phyloP scores from a whole-genome alignment of 2,113 vertebrate species.

The Nanorana parkeri region DNA sequence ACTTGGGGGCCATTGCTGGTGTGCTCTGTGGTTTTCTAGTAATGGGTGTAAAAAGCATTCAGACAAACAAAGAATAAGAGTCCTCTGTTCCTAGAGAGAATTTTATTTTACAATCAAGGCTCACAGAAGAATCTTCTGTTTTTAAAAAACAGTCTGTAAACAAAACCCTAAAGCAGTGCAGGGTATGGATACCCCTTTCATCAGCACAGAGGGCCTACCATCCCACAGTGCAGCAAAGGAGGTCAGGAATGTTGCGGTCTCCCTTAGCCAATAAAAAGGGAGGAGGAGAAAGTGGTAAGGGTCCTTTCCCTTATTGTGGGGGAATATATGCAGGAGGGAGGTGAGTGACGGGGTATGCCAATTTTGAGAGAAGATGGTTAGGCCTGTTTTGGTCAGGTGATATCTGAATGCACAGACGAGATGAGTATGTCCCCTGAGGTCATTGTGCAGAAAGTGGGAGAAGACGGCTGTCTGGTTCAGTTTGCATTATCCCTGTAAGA shows the following conservation, averaged over 20 bases:
- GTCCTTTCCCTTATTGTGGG: not conserved
- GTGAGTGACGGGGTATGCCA: not conserved
- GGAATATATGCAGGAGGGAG: not conserved
- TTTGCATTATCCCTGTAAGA: slow-evolving; percentile 5
- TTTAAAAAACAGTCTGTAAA: slow-evolving; percentile 50
- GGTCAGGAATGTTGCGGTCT: slow-evolving; percentile 32
- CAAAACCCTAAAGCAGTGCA: slow-evolving; percentile 44
- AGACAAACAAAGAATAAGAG: no score
- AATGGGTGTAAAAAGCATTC: no score
- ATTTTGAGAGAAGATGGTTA: no score
- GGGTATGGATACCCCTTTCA: slow-evolving; percentile 11
- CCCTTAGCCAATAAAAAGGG: slow-evolving; percentile 5
- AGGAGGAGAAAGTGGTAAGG: not conserved
- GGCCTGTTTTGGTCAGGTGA: not conserved
- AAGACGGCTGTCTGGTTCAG: not conserved
- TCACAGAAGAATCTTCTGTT: not conserved
- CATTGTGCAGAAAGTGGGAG: not conserved
- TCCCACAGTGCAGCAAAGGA: not conserved
- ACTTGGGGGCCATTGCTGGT: no score
- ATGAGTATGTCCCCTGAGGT: slow-evolving; percentile 26
- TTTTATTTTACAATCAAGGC: slow-evolving; percentile 51
- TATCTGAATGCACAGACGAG: not conserved
- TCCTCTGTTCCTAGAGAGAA: not conserved
- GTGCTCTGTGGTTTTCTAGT: no score
- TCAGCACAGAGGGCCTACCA: no score